Evolutionary conservation across 2,113 vertebrate species (phyloP).

Genomic region (Cryptoleucopteryx plumbea): DNA sequence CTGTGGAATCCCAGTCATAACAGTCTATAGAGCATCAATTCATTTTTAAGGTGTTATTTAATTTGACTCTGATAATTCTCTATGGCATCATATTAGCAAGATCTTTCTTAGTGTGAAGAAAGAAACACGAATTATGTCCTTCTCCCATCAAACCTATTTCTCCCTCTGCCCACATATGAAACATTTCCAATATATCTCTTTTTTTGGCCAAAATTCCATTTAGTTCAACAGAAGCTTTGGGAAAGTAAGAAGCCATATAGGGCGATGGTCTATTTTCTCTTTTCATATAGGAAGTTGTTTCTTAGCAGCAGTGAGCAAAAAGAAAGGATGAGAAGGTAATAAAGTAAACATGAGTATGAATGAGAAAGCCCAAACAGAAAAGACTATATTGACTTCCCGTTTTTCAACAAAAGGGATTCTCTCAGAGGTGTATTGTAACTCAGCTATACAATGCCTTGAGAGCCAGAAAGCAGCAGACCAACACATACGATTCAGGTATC

Average conservation of each 20-base stretch:
- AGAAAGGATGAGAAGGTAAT: background rate
- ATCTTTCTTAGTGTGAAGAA: background rate
- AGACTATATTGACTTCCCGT: background rate
- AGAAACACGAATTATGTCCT: background rate
- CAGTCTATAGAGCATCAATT: background rate
- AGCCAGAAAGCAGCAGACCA: background rate
- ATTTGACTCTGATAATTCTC: background rate
- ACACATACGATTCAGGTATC: background rate
- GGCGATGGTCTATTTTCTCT: background rate
- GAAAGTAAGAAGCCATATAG: background rate
- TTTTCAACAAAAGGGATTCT: background rate
- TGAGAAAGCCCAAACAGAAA: background rate
- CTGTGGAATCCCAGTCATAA: background rate
- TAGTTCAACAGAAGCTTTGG: background rate
- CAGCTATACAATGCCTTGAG: background rate
- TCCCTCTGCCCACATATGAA: background rate
- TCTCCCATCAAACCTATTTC: background rate
- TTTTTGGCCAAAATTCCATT: background rate
- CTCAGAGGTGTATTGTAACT: background rate
- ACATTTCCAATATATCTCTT: background rate
- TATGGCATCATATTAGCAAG: background rate
- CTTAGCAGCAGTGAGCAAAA: background rate
- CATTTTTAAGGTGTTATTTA: background rate
- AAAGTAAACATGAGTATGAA: background rate
- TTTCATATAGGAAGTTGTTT: background rate